Base-by-base conservation (phyloP, 2,113 vertebrate species). In the Onychostruthus taczanowskii region DNA sequence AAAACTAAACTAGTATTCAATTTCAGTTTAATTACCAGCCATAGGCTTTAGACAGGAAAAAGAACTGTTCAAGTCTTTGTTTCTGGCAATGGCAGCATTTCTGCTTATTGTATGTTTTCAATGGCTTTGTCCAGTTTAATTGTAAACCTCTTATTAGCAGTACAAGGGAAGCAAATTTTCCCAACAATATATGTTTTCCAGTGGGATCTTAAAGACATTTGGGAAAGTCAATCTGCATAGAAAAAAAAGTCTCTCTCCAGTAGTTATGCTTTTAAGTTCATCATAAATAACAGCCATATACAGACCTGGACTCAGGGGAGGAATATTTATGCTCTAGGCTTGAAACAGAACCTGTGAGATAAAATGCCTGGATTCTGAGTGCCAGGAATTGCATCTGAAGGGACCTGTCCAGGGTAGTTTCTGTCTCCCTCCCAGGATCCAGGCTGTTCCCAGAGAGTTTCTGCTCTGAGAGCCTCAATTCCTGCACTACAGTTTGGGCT, bases 71-170 rank as follows among this genome's bases (percentile, higher is more conserved):
- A 72, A 84, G 31, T 39, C 22, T 85, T 76, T 87, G 43, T 55
- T 94, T 73, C 55, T 95, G 87, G 90, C 82, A 93, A 59, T 80
- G 43, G 28, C 53, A 69, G 24, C 3, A 9, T 80, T 85, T 62
- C 41, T 95, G 78, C 55, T 85, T 86, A 67, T 76, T 91, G 22
- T 69, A 58, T 13, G 3, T 89, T 94, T 89, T 74, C 46, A 83
- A 6, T 74, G 81, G 5, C 16, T 91, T 88, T 85, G 93, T 94
- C 90, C 94, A 67, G 63, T 90, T 91, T 80, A 67, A 94, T 88
- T 88, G 46, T 69, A 93, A 90, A 77, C 12, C 9, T 83, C 20
- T 92, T 70, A 91, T 90, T 93, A 83, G 55, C 39, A 52, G 24
- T 37, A 44, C 47, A 91, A 95, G 35, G 47, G 85, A 85, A 78